Conservation (phyloP, 2,113 vertebrate species). For the Ifrita kowaldi region DNA sequence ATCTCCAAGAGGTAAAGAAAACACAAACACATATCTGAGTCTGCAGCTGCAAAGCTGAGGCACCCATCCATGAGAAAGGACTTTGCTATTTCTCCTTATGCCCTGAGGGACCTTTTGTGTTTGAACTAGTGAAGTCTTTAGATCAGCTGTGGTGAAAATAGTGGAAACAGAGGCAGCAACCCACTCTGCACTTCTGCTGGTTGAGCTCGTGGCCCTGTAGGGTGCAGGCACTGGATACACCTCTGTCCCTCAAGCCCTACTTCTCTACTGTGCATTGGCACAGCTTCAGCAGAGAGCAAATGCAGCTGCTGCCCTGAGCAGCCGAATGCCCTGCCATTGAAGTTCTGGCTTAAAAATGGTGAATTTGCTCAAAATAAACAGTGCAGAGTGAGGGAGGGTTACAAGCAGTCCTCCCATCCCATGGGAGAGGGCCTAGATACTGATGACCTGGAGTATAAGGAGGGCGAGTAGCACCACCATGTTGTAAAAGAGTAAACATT, state of each 20-base stretch:
- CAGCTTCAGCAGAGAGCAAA: not conserved
- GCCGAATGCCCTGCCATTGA: not conserved
- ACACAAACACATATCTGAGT: not conserved
- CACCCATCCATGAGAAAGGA: not conserved
- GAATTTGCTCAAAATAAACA: not conserved
- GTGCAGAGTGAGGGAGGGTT: not conserved
- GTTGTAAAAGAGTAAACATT: not conserved
- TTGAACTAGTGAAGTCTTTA: not conserved
- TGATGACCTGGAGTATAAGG: not conserved
- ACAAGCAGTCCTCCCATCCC: not conserved
- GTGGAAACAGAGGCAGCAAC: not conserved
- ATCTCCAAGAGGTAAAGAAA: not conserved
- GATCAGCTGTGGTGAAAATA: not conserved
- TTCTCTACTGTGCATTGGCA: not conserved
- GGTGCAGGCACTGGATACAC: not conserved
- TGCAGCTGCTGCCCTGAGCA: not conserved
- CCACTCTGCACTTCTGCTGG: not conserved
- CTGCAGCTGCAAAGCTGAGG: not conserved
- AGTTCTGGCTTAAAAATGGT: not conserved
- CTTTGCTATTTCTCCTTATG: not conserved
- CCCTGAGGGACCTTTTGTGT: not conserved
- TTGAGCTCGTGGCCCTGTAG: not conserved
- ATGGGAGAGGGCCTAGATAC: not conserved
- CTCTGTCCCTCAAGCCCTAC: fast-evolving
- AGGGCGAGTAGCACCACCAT: fast-evolving